Evolutionary conservation across 2,888 invertebrate genomes (phyloP).

Genomic region (Seladonia tumulorum): DNA sequence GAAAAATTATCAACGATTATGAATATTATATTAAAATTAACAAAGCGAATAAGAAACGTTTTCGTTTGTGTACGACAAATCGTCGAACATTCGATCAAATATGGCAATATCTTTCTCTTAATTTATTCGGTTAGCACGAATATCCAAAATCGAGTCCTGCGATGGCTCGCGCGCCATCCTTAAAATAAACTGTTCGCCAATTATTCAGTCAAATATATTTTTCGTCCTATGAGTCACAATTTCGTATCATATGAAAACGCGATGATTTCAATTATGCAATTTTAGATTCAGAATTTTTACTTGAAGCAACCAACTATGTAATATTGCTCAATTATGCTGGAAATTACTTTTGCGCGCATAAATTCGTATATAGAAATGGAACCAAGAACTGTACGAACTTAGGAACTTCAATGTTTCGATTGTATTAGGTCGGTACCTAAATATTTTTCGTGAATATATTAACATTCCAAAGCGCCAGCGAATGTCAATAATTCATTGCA

Average conservation of each 20-base stretch:
- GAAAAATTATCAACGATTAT: neutral
- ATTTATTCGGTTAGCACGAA: constrained; percentile 15
- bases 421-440: neutral
- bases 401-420: neutral
- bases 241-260: constrained; percentile 21
- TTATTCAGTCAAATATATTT: constrained; percentile 34
- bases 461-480: constrained; percentile 26
- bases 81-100: constrained; percentile 5
- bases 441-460: neutral
- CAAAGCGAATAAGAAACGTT: constrained; percentile 14
- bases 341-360: constrained; percentile 10
- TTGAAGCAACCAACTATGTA: constrained; percentile 30
- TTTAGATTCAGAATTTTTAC: constrained; percentile 41
- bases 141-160: constrained; percentile 25
- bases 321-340: constrained; percentile 48
- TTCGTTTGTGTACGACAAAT: neutral
- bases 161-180: neutral
- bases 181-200: constrained; percentile 7
- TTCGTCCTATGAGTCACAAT: constrained; percentile 39
- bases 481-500: constrained; percentile 11
- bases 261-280: constrained; percentile 22
- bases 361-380: neutral
- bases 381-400: constrained; percentile 2
- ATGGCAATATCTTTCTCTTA: constrained; percentile 19
- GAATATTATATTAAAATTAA: constrained; percentile 8